These are phyloP conservation scores for Timema cristinae DNA, from an alignment of 2,888 invertebrate genomes.

Conservation along the genomic window DNA sequence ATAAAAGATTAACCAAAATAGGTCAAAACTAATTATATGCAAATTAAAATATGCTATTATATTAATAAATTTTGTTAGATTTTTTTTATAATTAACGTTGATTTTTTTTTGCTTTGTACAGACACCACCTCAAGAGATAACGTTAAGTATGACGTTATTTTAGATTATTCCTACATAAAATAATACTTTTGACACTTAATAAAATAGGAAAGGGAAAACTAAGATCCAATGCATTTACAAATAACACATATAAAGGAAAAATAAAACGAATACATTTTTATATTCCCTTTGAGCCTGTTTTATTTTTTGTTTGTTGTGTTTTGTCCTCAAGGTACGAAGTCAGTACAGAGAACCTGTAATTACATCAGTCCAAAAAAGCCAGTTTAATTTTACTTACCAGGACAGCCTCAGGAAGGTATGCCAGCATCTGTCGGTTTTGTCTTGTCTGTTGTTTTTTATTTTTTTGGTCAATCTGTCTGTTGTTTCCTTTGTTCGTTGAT, in stretches of 20 bases:
- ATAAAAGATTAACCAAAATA: too few species aligned
- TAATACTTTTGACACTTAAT: too few species aligned
- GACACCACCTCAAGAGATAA: too few species aligned
- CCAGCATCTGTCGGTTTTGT: slow-evolving; percentile 15
- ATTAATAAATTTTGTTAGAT: too few species aligned
- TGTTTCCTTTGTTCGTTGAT: neutral
- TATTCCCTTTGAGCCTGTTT: neutral
- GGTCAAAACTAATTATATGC: too few species aligned
- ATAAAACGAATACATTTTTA: neutral
- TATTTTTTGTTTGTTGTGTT: slow-evolving; percentile 14
- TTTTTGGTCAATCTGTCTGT: neutral
- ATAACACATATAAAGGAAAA: neutral
- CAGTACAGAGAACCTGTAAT: slow-evolving; percentile 32
- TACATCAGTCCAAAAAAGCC: slow-evolving; percentile 47
- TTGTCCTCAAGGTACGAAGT: slow-evolving; percentile 30
- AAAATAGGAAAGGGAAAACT: too few species aligned
- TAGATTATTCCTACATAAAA: too few species aligned
- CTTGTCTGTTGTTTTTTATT: too few species aligned
- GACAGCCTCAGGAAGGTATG: slow-evolving; percentile 61
- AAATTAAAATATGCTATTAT: too few species aligned
- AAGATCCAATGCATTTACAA: neutral
- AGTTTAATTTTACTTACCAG: slow-evolving; percentile 65
- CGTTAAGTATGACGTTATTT: too few species aligned
- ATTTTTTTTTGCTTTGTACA: too few species aligned
- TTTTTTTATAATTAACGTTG: too few species aligned